Base-by-base conservation (phyloP, 2,113 vertebrate species). In the Nothoprocta perdicaria region DNA sequence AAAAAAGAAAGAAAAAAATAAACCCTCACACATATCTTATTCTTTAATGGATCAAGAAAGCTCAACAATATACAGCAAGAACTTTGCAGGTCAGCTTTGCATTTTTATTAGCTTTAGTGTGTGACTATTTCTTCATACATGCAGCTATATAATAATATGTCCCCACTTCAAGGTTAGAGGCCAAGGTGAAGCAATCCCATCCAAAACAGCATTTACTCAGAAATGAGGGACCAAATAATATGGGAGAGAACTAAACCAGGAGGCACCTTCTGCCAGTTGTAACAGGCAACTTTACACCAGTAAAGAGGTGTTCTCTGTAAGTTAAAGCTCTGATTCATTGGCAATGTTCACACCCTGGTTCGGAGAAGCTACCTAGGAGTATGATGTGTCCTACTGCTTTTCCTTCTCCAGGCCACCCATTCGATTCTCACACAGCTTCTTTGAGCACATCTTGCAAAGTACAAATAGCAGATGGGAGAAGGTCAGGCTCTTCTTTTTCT, bases 41-140 rank as follows among this genome's bases (percentile, higher is more conserved):
- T 90, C 74, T 76, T 48, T n/a, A 87, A 83, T 58, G 40, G 68
- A 95, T 61, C 41, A 67, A 67, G 86, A 80, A 87, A 95, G 57
- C n/a, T 57, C 67, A 89, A 68, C 52, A 41, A 50, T 35, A 17
- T 0, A 29, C 24, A 91, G 40, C 57, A 65, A n/a, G 65, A 53
- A 62, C 24, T 89, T 69, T 52, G 45, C 21, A 50, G 86, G 63
- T 74, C 84, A 68, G 40, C 63, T 80, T 75, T 90, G 46, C 29
- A 72, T 55, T 78, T 68, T 75, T 40, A 35, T 65, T 74, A 67
- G 55, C 17, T 83, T 92, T 72, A 87, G 50, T 43, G 40, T 31
- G 74, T 60, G 38, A 38, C 29, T 87, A 27, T 69, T 92, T 91
- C 77, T 72, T 55, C 45, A n/a, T n/a, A 13, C 19, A 4, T 26